These are phyloP conservation scores for Lagria hirta DNA, from an alignment of 2,888 invertebrate species.

Conservation along the genomic window DNA sequence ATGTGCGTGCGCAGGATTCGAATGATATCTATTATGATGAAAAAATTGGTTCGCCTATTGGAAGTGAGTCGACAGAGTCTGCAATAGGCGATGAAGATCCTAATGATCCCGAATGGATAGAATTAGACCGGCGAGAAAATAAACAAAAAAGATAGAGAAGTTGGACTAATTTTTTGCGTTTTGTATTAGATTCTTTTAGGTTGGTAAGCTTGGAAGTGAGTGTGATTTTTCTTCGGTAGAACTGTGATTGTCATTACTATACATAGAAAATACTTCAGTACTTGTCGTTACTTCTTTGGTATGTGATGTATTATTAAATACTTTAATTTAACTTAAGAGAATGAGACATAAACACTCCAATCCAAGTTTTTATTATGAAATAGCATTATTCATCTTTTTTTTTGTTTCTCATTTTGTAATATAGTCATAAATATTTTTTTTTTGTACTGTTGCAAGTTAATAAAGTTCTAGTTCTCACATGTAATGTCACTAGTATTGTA, in stretches of 20 bases:
- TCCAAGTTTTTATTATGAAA: constrained; percentile 35
- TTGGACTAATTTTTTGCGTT: constrained; percentile 16
- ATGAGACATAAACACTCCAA: constrained; percentile 50
- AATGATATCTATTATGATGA: constrained; percentile 29
- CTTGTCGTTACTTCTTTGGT: constrained; percentile 50
- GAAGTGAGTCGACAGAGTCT: constrained; percentile 59
- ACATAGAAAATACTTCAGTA: constrained; percentile 47
- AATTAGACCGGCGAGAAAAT: constrained; percentile 48
- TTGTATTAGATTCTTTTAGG: constrained; percentile 20
- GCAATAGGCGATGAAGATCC: constrained; percentile 74
- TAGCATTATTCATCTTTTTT: constrained; percentile 18
- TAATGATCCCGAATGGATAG: constrained; percentile 82
- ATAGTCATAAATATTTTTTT: constrained; percentile 23
- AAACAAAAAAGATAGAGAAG: constrained; percentile 48
- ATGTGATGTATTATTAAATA: constrained; percentile 42
- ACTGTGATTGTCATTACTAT: constrained; percentile 48
- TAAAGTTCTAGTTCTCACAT: constrained; percentile 18
- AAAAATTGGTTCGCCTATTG: constrained; percentile 44
- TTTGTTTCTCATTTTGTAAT: constrained; percentile 22
- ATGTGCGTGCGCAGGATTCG: constrained; percentile 45
- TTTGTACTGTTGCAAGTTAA: constrained; percentile 28
- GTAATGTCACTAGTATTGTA: constrained; percentile 11
- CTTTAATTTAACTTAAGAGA: no score
- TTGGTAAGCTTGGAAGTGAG: constrained; percentile 42
- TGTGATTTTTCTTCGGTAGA: constrained; percentile 49